Evolutionary conservation across 2,888 invertebrate species (phyloP).

Genomic region (Philereme transversata): DNA sequence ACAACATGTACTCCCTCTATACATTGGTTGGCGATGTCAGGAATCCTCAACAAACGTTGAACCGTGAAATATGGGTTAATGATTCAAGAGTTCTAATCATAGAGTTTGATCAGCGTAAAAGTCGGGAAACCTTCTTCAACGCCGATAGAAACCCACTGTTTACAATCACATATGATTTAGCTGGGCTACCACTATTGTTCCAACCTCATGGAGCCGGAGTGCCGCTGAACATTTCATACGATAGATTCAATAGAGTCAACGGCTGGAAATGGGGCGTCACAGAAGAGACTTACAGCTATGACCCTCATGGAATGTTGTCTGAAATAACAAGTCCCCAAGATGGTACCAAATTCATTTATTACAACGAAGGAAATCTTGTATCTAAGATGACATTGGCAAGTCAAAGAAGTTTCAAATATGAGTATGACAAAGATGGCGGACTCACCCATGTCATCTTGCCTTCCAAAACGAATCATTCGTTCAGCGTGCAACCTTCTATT

Average conservation of each 20-base stretch:
- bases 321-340: constrained; percentile 95
- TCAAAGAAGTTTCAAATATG: constrained; percentile 92
- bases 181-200: constrained; percentile 94
- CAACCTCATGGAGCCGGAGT: constrained; percentile 91
- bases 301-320: constrained; percentile 93
- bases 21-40: constrained; percentile 93
- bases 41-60: constrained; percentile 92
- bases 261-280: constrained; percentile 96
- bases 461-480: constrained; percentile 94
- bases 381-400: constrained; percentile 96
- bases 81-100: constrained; percentile 94
- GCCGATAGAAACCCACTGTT: constrained; percentile 92
- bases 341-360: constrained; percentile 90
- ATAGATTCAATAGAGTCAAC: constrained; percentile 93
- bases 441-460: constrained; percentile 94
- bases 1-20: constrained; percentile 92
- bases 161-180: constrained; percentile 94
- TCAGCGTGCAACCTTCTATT: constrained; percentile 95
- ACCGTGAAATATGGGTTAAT: constrained; percentile 95
- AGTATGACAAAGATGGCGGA: constrained; percentile 94
- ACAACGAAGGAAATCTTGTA: constrained; percentile 94
- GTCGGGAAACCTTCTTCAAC: constrained; percentile 95
- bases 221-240: constrained; percentile 94
- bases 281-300: constrained; percentile 93
- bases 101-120: constrained; percentile 96